Percentiles rank a stretch among this genome's conserved stretches.
These are phyloP conservation scores for Fistularia commersonii DNA, from an alignment of 2,797 vertebrate genomes.

Conservation along the genomic window DNA sequence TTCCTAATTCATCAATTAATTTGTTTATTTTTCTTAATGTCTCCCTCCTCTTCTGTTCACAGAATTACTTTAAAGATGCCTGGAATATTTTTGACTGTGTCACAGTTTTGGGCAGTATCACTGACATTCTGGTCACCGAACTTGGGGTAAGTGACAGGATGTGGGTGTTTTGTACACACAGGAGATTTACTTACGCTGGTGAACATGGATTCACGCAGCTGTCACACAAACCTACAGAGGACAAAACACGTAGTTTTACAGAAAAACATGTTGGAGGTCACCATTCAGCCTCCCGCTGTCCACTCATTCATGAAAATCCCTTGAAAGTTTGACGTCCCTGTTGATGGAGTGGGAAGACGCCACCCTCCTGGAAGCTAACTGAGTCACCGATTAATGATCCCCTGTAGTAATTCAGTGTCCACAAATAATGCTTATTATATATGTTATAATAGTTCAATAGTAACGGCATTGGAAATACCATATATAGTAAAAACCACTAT, in stretches of 20 bases:
- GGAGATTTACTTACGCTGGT: slow-evolving; percentile 10
- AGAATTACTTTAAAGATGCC: slow-evolving; percentile 98
- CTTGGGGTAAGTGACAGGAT: slow-evolving; percentile 85
- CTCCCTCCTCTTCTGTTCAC: slow-evolving; percentile 24
- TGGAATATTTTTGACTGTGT: slow-evolving; percentile 98
- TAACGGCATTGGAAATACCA: too few relatives aligned
- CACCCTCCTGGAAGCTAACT: slow-evolving; percentile 30
- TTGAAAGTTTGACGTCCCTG: slow-evolving; percentile 77
- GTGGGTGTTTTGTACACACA: slow-evolving; percentile 1
- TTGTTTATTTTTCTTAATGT: slow-evolving; percentile 1
- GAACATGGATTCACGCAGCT: slow-evolving; percentile 28
- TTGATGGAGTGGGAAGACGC: slow-evolving; percentile 54
- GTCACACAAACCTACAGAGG: slow-evolving; percentile 32
- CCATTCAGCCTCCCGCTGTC: slow-evolving; percentile 51
- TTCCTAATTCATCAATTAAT: not conserved
- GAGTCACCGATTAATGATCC: slow-evolving; percentile 32
- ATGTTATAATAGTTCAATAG: too few relatives aligned
- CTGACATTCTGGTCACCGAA: slow-evolving; percentile 95
- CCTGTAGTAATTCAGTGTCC: slow-evolving; percentile 5
- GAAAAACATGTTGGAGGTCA: slow-evolving; percentile 39
- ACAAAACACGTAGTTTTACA: slow-evolving; percentile 22
- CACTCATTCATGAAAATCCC: slow-evolving; percentile 65
- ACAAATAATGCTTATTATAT: not conserved
- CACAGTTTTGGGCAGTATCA: slow-evolving; percentile 96
- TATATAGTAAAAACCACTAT: too few relatives aligned